Base-by-base conservation (phyloP, 2,888 invertebrate genomes). In the Smittia aterrima region DNA sequence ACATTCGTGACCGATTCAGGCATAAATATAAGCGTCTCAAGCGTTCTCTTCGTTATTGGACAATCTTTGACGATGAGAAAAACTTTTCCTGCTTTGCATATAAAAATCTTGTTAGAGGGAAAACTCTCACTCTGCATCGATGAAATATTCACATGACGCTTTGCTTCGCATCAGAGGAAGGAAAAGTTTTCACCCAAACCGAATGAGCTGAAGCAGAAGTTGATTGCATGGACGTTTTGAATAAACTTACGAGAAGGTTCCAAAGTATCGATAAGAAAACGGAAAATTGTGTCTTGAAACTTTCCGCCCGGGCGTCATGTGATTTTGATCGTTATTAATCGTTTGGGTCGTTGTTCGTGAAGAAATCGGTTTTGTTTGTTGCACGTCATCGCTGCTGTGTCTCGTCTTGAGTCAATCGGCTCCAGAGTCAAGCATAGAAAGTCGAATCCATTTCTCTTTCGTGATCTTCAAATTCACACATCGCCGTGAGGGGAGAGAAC, bases 321-420 rank as follows among this genome's bases (percentile, higher is more conserved):
- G 53, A 70, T 67, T 67, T 67, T 70, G 70, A 70, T 70, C 54
- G 25, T 70, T 67, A 70, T 70, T 70, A 70, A 70, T 70, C 25
- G 32, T 9, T 22, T 41, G 54, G 70, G 53, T 70, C 70, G 16
- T 24, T 54, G 70, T 11, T 53, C 54, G 68, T 13, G n/a, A 24
- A 13, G 24, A 22, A 13, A 16, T 7, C 4, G 11, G 38, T 11
- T 38, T 47, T 47, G n/a, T 32, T 32, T 3, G 32, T 32, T 32
- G 32, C 32, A n/a, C n/a, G n/a, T n/a, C n/a, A n/a, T n/a, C n/a
- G n/a, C n/a, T n/a, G n/a, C n/a, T n/a, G n/a, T n/a, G n/a, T n/a
- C n/a, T n/a, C n/a, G n/a, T n/a, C n/a, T n/a, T n/a, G n/a, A n/a
- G n/a, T n/a, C n/a, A n/a, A n/a, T n/a, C n/a, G n/a, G n/a, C n/a